phyloP scores from a whole-genome alignment of 2,797 vertebrate genomes.

The Crocodylus rhombifer region DNA sequence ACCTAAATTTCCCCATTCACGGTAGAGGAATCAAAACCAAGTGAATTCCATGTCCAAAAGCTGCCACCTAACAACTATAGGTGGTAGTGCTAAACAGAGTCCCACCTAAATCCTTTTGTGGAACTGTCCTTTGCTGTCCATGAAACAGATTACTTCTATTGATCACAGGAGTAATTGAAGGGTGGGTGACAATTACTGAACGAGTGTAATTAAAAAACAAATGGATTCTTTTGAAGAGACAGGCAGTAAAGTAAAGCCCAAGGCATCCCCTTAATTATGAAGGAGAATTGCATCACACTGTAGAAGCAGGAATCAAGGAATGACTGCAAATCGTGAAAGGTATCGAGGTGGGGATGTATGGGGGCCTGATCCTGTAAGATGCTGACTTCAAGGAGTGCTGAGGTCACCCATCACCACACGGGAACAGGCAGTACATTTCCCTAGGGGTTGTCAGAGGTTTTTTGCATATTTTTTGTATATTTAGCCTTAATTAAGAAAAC shows the following conservation, averaged over 20 bases:
- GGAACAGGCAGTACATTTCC: background rate
- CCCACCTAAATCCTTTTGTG: no score
- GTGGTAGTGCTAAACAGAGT: no score
- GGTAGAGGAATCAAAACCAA: no score
- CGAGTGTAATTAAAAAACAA: background rate
- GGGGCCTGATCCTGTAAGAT: rapidly evolving
- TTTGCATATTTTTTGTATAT: no score
- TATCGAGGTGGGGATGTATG: background rate
- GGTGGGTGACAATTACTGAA: background rate
- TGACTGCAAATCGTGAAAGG: background rate
- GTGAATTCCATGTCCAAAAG: no score
- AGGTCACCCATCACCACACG: background rate
- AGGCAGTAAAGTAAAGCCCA: conserved; percentile 11
- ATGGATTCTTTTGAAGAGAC: background rate
- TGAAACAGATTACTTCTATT: no score
- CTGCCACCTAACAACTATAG: no score
- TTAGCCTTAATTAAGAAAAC: no score
- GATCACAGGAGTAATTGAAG: background rate
- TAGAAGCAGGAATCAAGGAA: background rate
- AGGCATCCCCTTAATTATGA: conserved; percentile 6
- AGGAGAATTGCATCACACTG: background rate
- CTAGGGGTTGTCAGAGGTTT: background rate
- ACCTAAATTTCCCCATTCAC: no score
- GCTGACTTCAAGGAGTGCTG: background rate
- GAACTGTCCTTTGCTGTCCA: no score